phyloP scores from a whole-genome alignment of 2,888 invertebrate genomes.

The Melanostoma scalare region DNA sequence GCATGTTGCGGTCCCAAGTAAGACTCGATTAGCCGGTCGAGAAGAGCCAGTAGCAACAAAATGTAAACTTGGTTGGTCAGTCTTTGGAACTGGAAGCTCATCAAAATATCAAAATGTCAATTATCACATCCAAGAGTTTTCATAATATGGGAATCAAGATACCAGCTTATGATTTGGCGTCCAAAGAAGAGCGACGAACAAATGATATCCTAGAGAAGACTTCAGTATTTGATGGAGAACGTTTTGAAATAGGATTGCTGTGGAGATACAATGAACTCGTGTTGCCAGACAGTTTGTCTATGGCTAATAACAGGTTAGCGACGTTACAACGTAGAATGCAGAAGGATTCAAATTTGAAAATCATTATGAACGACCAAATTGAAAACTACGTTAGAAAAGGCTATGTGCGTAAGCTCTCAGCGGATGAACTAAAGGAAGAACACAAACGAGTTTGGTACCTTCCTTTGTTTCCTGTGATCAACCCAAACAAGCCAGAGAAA shows the following conservation, averaged over 20 bases:
- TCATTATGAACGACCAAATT: conserved; percentile 52
- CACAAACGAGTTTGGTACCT: not conserved
- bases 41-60: conserved; percentile 2
- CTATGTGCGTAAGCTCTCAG: not conserved
- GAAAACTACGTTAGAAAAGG: conserved; percentile 34
- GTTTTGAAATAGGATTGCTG: conserved; percentile 37
- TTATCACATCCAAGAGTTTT: not conserved
- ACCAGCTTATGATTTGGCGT: not conserved
- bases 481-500: no score
- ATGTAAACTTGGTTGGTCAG: conserved; percentile 1
- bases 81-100: not conserved
- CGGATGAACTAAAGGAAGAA: conserved; percentile 26
- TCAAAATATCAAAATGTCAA: not conserved
- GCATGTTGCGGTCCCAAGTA: conserved; percentile 2
- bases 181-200: conserved; percentile 4
- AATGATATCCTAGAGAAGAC: conserved; percentile 6
- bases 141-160: not conserved
- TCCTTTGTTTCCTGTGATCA: no score
- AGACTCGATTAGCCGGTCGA: not conserved
- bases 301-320: conserved; percentile 58
- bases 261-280: conserved; percentile 28
- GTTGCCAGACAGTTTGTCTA: conserved; percentile 48
- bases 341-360: conserved; percentile 36
- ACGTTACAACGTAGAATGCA: conserved; percentile 60
- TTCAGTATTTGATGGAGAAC: not conserved